phyloP scores from a whole-genome alignment of 1,140 invertebrate species.

The Dreissena polymorpha region DNA sequence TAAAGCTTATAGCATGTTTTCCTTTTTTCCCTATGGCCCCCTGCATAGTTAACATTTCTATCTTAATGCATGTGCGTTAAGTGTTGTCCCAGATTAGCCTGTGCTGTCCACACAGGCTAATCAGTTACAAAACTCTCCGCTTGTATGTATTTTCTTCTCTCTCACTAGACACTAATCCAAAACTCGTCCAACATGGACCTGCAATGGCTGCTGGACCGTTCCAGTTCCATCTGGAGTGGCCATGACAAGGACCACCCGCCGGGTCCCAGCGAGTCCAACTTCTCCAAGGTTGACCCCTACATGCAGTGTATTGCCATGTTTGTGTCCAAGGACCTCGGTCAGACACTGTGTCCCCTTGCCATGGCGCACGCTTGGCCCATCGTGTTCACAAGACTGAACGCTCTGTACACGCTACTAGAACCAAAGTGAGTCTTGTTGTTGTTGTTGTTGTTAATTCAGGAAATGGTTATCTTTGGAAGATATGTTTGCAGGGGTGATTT shows the following conservation, averaged over 20 bases:
- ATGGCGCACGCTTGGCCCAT: slow-evolving; percentile 96
- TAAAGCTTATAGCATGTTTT: no score
- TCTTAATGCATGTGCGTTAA: no score
- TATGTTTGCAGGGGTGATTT: no score
- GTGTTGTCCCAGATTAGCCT: no score
- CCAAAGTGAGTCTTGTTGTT: slow-evolving; percentile 84
- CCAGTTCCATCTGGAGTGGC: slow-evolving; percentile 90
- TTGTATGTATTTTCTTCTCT: neutral
- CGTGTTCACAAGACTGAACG: slow-evolving; percentile 93
- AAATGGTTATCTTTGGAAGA: no score
- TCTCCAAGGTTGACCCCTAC: slow-evolving; percentile 85
- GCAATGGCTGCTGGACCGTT: slow-evolving; percentile 96
- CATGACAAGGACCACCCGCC: slow-evolving; percentile 69
- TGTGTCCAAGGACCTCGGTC: slow-evolving; percentile 82
- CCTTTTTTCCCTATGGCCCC: no score
- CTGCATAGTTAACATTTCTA: no score
- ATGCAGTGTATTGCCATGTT: slow-evolving; percentile 92
- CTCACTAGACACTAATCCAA: slow-evolving; percentile 75
- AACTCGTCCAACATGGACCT: slow-evolving; percentile 89
- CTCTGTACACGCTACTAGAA: slow-evolving; percentile 95
- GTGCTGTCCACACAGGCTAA: no score
- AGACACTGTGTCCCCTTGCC: slow-evolving; percentile 91
- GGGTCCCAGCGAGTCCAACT: slow-evolving; percentile 67
- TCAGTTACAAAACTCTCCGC: no score
- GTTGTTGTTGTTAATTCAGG: no score